phyloP scores from a whole-genome alignment of 2,797 vertebrate species.

The Anolis apletophallus region DNA sequence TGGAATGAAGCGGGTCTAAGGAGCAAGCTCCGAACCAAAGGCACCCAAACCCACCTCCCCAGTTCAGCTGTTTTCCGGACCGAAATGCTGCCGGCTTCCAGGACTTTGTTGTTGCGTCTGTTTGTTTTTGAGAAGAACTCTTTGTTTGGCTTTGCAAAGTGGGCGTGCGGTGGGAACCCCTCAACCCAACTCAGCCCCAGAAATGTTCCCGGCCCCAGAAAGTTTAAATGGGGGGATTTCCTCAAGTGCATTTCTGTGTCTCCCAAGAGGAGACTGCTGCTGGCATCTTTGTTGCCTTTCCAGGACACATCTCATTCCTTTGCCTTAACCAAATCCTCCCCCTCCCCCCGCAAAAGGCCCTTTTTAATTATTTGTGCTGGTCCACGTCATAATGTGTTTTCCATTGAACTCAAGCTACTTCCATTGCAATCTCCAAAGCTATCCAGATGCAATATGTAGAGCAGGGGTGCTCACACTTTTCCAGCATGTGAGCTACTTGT shows the following conservation, averaged over 20 bases:
- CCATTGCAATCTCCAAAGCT: slow-evolving; percentile 34
- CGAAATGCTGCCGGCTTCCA: slow-evolving; percentile 79
- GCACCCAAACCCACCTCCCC: slow-evolving; percentile 56
- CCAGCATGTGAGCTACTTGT: no score
- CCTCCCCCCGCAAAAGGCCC: neutral
- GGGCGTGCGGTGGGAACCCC: slow-evolving; percentile 65
- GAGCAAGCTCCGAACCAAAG: neutral
- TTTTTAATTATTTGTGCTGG: slow-evolving; percentile 47
- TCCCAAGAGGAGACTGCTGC: slow-evolving; percentile 56
- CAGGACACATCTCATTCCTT: slow-evolving; percentile 56
- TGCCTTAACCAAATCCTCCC: neutral
- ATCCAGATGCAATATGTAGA: neutral
- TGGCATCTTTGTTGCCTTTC: slow-evolving; percentile 51
- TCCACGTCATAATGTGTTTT: slow-evolving; percentile 58
- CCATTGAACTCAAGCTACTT: slow-evolving; percentile 48
- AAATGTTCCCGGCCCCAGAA: slow-evolving; percentile 48
- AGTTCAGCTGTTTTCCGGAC: slow-evolving; percentile 75
- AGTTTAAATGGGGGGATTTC: slow-evolving; percentile 54
- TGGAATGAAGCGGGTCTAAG: slow-evolving; percentile 92
- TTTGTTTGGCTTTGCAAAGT: slow-evolving; percentile 79
- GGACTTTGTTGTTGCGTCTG: slow-evolving; percentile 71
- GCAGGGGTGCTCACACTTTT: no score
- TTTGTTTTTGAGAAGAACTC: slow-evolving; percentile 69
- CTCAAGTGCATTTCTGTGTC: slow-evolving; percentile 76
- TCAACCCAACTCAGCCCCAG: slow-evolving; percentile 55